Evolutionary conservation across 2,113 vertebrate species (phyloP), one percentile per base, ranked within the genome.

Genomic region (Dunckerocampus dactyliophorus): DNA sequence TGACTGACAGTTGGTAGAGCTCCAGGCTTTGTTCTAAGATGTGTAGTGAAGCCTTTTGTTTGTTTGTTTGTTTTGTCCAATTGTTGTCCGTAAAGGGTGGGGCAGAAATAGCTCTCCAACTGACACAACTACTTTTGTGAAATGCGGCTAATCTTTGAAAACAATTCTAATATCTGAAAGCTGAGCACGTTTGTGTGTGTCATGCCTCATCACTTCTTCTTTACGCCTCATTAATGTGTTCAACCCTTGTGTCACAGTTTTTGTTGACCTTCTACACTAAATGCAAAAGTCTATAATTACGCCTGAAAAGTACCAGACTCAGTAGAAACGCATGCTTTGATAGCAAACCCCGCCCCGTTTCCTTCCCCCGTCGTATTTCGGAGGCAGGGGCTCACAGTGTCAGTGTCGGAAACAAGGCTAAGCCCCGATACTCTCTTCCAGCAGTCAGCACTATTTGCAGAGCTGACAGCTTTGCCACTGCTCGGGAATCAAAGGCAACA

Each of bases 371-470:
- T 77, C 77, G 76, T 65, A 63, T 77, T 75, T 84, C 37, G 74
- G 79, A 85, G 80, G 71, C 74, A 48, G 54, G n/a, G 59, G 69
- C 76, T 85, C 71, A 7, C 51, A 81, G 71, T 73, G 17, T 78
- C 75, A 85, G 77, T 72, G 59, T 65, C 75, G 76, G 75, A 87
- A 89, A 86, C 77, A 69, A 66, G 87, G 84, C 78, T 88, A 89
- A 89, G 86, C 83, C 84, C 81, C 85, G 88, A 87, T 89, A 39
- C 82, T 77, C 72, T 63, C 71, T 78, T 70, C 69, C 70, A 63
- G 63, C 72, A 85, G 75, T 88, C 84, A 86, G 82, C 84, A 83
- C 64, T 76, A 75, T 85, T 86, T 77, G 61, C 81, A 72, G 76
- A 79, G 75, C 79, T 58, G 65, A 74, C 60, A 74, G 76, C 82